Base-by-base conservation (phyloP, 2,797 vertebrate genomes). In the Sylvilagus floridanus region DNA sequence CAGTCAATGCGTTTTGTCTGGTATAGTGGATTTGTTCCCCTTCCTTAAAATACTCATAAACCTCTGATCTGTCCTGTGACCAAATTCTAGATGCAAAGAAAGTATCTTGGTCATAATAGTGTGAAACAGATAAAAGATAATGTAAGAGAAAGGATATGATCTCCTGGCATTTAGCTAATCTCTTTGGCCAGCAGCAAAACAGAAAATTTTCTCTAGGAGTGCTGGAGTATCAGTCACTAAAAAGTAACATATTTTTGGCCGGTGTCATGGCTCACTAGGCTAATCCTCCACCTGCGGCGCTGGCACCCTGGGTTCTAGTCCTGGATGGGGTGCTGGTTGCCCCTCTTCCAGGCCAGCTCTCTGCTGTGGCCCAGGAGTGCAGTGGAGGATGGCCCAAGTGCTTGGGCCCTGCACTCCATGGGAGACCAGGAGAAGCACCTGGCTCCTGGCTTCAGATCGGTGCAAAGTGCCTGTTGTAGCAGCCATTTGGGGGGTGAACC, bases 151-250 rank as follows among this genome's bases (percentile, higher is more conserved):
- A 97, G 95, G 96, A 96, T 97, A 93, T 95, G 86, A 92, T 54
- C 93, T 97, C 86, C 97, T 97, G 96, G 79, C 94, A 30, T 95
- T 96, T 96, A 96, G 54, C 54, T 96, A 96, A 98, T 98, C 97
- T 97, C 52, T 84, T 90, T 98, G 98, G 97, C 94, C 79, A 97
- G 98, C 97, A 94, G 95, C 97, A 98, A 98, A 98, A 93, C 93
- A 98, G 96, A 97, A 98, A 97, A 94, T 95, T 97, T 98, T 97
- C 96, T 97, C 91, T 97, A 84, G 76, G 95, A 97, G 81, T 92
- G 7, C 37, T 93, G 83, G 86, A 85, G 69, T 97, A 96, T 97
- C 13, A 0, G 94, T 96, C 98, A 96, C 94, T 97, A 95, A 98
- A 98, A 98, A 95, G 81, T 93, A 96, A 95, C 96, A 83, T 96